Base-by-base conservation (phyloP, 2,797 vertebrate species). In the Etheostoma perlongum region DNA sequence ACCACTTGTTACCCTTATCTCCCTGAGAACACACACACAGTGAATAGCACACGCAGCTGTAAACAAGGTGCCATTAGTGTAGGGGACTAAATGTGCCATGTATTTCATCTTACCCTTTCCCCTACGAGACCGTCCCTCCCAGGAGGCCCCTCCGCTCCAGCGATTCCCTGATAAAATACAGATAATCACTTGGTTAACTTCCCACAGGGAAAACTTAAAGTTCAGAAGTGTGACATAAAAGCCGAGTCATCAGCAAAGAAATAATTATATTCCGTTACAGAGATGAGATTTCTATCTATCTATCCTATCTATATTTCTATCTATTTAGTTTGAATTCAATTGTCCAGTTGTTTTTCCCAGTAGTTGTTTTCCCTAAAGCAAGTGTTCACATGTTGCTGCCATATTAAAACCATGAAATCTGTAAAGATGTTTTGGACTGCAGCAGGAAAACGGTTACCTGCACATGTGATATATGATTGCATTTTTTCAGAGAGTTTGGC, bases 81-180 rank as follows among this genome's bases (percentile, higher is more conserved):
- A 12, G 36, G 10, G 36, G 36, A 40, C 36, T 40, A 11, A 11
- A 40, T 11, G 36, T 40, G 36, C 36, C 36, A 11, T 8, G 10
- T 40, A 11, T 40, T 3, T 49, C 2, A 67, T 80, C 96, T 94
- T 95, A 99, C 98, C 89, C 96, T 95, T 76, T 95, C 91, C 70
- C 98, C 98, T 42, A 96, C 30, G 27, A 95, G 94, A 65, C 98
- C 98, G 40, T 99, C 98, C 74, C 94, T 94, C 53, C 98, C 98
- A 64, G 97, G 95, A 59, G 95, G 77, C 4, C 98, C 98, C 0
- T 99, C 98, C 55, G 96, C 94, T 74, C 98, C 98, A 82, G 91
- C 86, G 3, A 96, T 88, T 66, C 98, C 98, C 98, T 99, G 83
- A 42, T 83, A 72, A 47, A 59, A 76, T 44, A 85, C 44, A 63